phyloP scores from a whole-genome alignment of 2,113 vertebrate species.

The Pogonocichla stellata region DNA sequence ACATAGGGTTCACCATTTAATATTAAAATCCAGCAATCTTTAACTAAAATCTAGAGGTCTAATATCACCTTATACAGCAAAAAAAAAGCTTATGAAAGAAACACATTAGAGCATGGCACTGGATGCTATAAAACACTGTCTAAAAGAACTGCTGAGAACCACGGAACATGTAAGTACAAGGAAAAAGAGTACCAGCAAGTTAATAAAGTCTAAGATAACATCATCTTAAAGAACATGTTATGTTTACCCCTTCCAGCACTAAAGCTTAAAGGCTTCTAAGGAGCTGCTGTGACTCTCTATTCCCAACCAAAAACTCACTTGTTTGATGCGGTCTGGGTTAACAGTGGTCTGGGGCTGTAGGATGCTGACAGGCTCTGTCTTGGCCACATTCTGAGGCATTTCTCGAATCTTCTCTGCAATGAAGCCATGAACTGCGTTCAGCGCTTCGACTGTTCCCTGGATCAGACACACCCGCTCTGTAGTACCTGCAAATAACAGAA shows the following conservation, averaged over 20 bases:
- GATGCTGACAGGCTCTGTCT: constrained; percentile 98
- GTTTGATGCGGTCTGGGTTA: constrained; percentile 98
- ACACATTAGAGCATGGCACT: background rate
- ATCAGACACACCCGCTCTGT: constrained; percentile 98
- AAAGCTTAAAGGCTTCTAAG: constrained; percentile 54
- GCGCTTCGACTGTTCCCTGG: constrained; percentile 97
- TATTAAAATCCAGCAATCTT: background rate
- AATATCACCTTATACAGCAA: background rate
- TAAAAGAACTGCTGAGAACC: constrained; percentile 39
- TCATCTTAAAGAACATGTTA: background rate
- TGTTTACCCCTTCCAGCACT: background rate
- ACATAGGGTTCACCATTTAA: background rate
- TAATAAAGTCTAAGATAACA: constrained; percentile 18
- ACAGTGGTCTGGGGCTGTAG: constrained; percentile 98
- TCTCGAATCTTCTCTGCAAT: constrained; percentile 99
- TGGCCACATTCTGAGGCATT: constrained; percentile 99
- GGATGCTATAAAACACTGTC: background rate
- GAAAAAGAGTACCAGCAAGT: constrained; percentile 5
- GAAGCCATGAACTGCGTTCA: constrained; percentile 99
- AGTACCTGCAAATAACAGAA: constrained; percentile 83
- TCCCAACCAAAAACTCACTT: constrained; percentile 85
- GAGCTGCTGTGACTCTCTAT: constrained; percentile 61
- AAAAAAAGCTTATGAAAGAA: background rate
- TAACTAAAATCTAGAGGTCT: background rate
- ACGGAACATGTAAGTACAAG: background rate